These are phyloP conservation scores for Melieria picta DNA, from an alignment of 2,888 invertebrate species.

Conservation along the genomic window DNA sequence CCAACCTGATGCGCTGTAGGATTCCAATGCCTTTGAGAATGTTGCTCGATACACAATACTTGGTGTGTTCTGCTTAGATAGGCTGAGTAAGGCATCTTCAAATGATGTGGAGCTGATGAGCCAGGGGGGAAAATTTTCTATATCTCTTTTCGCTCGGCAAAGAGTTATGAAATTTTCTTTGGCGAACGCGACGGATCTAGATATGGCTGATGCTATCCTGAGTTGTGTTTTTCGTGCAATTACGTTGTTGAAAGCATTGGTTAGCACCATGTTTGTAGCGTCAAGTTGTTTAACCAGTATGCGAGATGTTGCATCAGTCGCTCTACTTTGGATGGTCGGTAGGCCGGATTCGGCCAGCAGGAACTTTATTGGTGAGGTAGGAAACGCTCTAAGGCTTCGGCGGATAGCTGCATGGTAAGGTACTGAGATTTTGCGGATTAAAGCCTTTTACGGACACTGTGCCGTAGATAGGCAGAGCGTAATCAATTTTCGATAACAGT, in stretches of 20 bases:
- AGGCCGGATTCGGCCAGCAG: slow-evolving; percentile 15
- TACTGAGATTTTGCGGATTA: not conserved
- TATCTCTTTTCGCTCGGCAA: slow-evolving; percentile 9
- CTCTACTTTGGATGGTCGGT: slow-evolving; percentile 4
- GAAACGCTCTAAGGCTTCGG: slow-evolving; percentile 15
- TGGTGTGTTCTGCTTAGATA: slow-evolving; percentile 7
- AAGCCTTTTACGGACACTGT: not conserved
- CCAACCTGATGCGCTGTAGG: not conserved
- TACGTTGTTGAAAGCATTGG: not conserved
- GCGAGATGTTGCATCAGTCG: slow-evolving; percentile 11
- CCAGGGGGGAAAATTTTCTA: slow-evolving; percentile 10
- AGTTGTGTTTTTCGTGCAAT: slow-evolving; percentile 1
- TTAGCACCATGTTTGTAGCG: slow-evolving; percentile 1
- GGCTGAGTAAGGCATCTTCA: slow-evolving; percentile 6
- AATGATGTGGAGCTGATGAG: slow-evolving; percentile 11
- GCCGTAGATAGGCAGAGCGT: slow-evolving; percentile 10
- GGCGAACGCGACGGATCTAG: not conserved
- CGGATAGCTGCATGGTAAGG: slow-evolving; percentile 10
- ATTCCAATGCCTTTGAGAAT: not conserved
- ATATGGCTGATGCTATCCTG: not conserved
- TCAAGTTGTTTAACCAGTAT: slow-evolving; percentile 5
- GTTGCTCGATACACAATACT: slow-evolving; percentile 8
- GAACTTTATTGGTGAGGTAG: slow-evolving; percentile 11
- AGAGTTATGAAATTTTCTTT: slow-evolving; percentile 6
- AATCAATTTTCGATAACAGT: not conserved